Evolutionary conservation across 2,113 vertebrate genomes (phyloP).

Genomic region (Platichthys stellatus): DNA sequence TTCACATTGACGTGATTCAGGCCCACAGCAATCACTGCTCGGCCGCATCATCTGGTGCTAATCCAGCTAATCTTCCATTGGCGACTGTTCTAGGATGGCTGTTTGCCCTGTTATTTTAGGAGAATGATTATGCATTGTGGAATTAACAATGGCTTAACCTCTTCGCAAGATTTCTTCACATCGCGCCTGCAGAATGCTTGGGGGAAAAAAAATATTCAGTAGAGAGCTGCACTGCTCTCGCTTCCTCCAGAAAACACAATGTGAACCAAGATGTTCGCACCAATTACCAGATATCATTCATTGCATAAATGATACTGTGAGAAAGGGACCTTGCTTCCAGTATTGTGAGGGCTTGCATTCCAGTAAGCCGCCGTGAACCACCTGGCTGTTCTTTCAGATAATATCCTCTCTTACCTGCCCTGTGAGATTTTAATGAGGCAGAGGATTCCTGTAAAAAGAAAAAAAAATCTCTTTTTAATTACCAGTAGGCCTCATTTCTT

Average conservation of each 20-base stretch:
- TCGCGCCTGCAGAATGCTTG: slow-evolving; percentile 46
- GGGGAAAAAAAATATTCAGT: slow-evolving; percentile 15
- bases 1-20: slow-evolving; percentile 43
- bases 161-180: slow-evolving; percentile 51
- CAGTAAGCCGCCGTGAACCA: slow-evolving; percentile 26
- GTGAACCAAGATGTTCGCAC: slow-evolving; percentile 51
- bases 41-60: slow-evolving; percentile 58
- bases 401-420: slow-evolving; percentile 26
- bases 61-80: slow-evolving; percentile 75
- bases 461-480: slow-evolving; percentile 70
- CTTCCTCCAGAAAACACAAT: slow-evolving; percentile 41
- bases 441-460: slow-evolving; percentile 33
- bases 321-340: slow-evolving; percentile 32
- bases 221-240: slow-evolving; percentile 17
- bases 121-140: slow-evolving; percentile 68
- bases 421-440: slow-evolving; percentile 54
- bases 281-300: slow-evolving; percentile 65
- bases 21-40: neutral
- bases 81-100: slow-evolving; percentile 15
- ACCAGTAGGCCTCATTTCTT: slow-evolving; percentile 57
- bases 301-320: slow-evolving; percentile 47
- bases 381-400: slow-evolving; percentile 37
- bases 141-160: slow-evolving; percentile 75
- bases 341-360: slow-evolving; percentile 38
- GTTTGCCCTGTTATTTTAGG: slow-evolving; percentile 64